phyloP scores from a whole-genome alignment of 2,888 invertebrate genomes.

The Eupithecia pulchellata region DNA sequence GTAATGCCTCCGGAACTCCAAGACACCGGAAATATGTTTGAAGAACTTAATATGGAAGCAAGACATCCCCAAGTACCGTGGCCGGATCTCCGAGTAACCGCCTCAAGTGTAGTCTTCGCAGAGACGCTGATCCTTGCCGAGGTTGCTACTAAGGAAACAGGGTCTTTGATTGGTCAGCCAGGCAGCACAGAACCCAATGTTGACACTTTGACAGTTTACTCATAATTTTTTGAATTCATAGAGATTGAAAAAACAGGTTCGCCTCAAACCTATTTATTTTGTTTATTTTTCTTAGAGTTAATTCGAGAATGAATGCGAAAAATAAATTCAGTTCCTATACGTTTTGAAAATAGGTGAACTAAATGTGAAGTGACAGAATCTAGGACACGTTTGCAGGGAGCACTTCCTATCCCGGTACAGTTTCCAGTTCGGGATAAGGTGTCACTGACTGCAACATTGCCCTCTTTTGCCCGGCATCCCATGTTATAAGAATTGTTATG shows the following conservation, averaged over 20 bases:
- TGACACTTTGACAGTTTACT: too few relatives aligned
- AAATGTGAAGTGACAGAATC: not conserved
- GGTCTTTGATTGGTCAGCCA: too few relatives aligned
- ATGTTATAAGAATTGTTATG: not conserved
- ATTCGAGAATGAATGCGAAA: too few relatives aligned
- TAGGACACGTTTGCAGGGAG: slow-evolving; percentile 3
- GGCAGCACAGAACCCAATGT: too few relatives aligned
- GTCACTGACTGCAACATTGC: not conserved
- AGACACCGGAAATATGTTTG: not conserved
- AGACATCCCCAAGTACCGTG: not conserved
- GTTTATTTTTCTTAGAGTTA: too few relatives aligned
- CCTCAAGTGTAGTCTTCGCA: not conserved
- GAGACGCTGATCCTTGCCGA: too few relatives aligned
- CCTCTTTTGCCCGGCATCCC: not conserved
- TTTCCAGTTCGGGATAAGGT: not conserved
- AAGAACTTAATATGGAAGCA: not conserved
- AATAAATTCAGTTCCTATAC: too few relatives aligned
- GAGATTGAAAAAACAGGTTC: too few relatives aligned
- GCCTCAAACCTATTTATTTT: too few relatives aligned
- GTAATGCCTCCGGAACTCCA: not conserved
- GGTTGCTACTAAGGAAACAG: too few relatives aligned
- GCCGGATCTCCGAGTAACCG: not conserved
- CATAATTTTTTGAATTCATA: too few relatives aligned
- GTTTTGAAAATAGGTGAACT: not conserved
- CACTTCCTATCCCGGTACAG: not conserved